Conservation (phyloP, 2,888 invertebrate genomes). For the Lasioglossum villosulum region DNA sequence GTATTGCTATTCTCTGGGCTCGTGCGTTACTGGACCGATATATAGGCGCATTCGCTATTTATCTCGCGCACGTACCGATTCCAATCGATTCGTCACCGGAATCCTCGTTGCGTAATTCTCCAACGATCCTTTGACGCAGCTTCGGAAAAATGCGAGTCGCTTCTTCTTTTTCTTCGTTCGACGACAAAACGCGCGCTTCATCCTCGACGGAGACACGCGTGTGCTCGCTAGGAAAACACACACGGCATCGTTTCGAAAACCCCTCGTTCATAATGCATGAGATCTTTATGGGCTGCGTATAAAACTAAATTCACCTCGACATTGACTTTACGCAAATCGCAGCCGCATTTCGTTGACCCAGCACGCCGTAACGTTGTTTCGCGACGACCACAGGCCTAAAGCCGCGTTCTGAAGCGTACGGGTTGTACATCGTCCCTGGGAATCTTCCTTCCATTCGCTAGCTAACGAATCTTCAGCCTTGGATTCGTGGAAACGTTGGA, state of each 20-base stretch:
- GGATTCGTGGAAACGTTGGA: not conserved
- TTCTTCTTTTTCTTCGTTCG: not conserved
- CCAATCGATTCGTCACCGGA: conserved; percentile 22
- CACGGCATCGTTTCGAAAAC: conserved; percentile 24
- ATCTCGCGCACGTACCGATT: conserved; percentile 40
- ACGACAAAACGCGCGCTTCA: not conserved
- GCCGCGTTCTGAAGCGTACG: not conserved
- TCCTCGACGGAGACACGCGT: not conserved
- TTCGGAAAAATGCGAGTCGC: not conserved
- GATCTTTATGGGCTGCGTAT: conserved; percentile 35
- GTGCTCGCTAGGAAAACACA: conserved; percentile 23
- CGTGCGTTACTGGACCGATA: conserved; percentile 28
- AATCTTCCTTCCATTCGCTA: not conserved
- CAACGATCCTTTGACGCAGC: not conserved
- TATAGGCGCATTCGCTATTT: conserved; percentile 24
- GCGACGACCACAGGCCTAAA: not conserved
- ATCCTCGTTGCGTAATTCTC: conserved; percentile 18
- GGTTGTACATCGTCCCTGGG: not conserved
- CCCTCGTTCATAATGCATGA: conserved; percentile 55
- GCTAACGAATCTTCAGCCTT: not conserved
- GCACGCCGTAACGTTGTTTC: conserved; percentile 23
- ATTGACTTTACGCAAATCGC: conserved; percentile 56
- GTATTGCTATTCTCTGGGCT: conserved; percentile 37
- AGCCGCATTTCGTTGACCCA: conserved; percentile 62
- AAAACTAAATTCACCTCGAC: conserved; percentile 53